Conservation (phyloP, 2,113 vertebrate genomes). For the Dasyornis broadbenti region DNA sequence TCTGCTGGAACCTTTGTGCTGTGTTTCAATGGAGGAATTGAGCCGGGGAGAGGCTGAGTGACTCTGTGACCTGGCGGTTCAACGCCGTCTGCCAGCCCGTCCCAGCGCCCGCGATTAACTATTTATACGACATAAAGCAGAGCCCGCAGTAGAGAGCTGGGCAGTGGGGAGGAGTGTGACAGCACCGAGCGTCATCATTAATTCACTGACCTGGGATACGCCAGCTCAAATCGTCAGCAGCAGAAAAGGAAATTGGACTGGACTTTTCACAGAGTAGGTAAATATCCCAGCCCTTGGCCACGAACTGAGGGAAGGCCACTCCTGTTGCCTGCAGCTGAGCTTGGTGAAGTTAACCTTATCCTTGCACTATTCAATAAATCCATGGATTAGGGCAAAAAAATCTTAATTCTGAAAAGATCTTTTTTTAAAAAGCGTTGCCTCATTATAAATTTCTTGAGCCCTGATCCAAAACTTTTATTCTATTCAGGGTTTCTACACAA, state of each 20-base stretch:
- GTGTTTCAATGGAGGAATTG: background rate
- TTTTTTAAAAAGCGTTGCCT: fast-evolving
- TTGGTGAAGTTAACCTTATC: background rate
- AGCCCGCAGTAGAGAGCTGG: fast-evolving
- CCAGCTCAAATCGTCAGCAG: background rate
- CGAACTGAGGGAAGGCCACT: background rate
- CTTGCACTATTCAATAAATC: background rate
- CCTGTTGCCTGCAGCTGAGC: fast-evolving
- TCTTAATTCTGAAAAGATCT: background rate
- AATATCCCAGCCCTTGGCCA: background rate
- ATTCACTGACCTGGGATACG: background rate
- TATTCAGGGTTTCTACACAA: background rate
- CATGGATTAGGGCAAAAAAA: background rate
- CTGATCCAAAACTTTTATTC: background rate
- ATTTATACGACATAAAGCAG: background rate
- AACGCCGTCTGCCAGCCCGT: fast-evolving
- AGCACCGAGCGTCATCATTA: background rate
- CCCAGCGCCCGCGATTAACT: fast-evolving
- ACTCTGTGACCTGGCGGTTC: background rate
- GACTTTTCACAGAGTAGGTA: background rate
- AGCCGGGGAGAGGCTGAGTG: background rate
- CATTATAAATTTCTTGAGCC: background rate
- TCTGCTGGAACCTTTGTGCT: background rate
- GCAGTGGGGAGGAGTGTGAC: background rate
- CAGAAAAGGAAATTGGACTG: background rate